Base-by-base conservation (phyloP, 2,797 vertebrate species). In the Oryzias dopingdopingensis region DNA sequence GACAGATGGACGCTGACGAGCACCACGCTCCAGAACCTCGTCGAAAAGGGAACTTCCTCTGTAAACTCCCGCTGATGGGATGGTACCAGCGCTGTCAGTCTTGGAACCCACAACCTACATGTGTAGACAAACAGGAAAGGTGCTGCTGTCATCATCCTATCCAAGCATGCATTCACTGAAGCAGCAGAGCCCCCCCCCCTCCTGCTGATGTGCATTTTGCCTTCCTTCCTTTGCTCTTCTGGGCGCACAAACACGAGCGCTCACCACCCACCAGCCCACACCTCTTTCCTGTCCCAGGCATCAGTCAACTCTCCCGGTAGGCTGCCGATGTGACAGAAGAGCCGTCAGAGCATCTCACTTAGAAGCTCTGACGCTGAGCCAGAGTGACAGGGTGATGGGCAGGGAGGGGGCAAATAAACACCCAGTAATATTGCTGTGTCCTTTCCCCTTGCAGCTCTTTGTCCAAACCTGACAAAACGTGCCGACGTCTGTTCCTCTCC, bases 381-480 rank as follows among this genome's bases (percentile, higher is more conserved):
- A 3, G 74, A 82, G 76, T 83, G 86, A 86, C 83, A 84, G 73
- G 79, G 73, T 58, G 75, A 81, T 83, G 57, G 80, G 72, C 46
- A 75, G 71, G 76, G 80, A 79, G 59, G 65, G 37, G 65, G 52
- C 83, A 81, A 75, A 80, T 77, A 86, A 88, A 85, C 81, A 86
- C 77, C 67, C 76, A 68, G 74, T 83, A 79, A 85, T 84, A 80
- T 74, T 74, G 75, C 70, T 69, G 79, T 78, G 84, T 84, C 81
- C 80, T 83, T 83, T 84, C 80, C 75, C 76, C 74, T 81, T 73
- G 42, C 55, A 62, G 69, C 66, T 74, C 69, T 58, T 64, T 79
- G 83, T 86, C 75, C 83, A 68, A 22, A 62, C 26, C 61, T 57
- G 62, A 72, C 8, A 37, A 37, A 37, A 12, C 10, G 70, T 80